Percentiles rank a stretch among this genome's conserved stretches.
These are phyloP conservation scores for Danio kyathit DNA, from an alignment of 2,797 vertebrate genomes.

Conservation along the genomic window DNA sequence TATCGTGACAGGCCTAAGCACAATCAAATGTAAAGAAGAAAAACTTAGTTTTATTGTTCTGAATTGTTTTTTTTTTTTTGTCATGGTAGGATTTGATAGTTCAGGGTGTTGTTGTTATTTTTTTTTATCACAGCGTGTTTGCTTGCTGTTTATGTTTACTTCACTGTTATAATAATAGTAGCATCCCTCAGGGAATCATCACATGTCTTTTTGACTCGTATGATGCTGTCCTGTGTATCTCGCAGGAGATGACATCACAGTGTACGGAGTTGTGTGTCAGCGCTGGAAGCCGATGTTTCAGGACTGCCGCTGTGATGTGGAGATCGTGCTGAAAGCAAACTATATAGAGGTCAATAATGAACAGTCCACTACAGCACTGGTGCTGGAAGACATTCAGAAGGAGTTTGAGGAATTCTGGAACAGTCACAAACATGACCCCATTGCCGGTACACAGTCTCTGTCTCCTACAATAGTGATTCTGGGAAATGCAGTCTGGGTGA, in stretches of 20 bases:
- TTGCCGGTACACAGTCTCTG: constrained; percentile 81
- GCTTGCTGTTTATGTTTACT: background rate
- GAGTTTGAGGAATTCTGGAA: constrained; percentile 94
- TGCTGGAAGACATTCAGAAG: constrained; percentile 87
- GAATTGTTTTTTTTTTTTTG: too few species aligned
- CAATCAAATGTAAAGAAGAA: too few species aligned
- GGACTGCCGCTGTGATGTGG: constrained; percentile 86
- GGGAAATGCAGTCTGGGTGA: background rate
- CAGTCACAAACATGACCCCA: constrained; percentile 79
- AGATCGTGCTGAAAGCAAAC: constrained; percentile 94
- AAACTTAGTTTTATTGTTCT: too few species aligned
- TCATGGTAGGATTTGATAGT: background rate
- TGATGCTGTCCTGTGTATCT: background rate
- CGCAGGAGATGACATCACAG: constrained; percentile 92
- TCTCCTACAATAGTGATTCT: background rate
- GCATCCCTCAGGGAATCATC: too few species aligned
- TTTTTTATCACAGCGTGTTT: background rate
- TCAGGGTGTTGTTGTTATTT: background rate
- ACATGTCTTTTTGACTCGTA: background rate
- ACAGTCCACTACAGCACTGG: constrained; percentile 79
- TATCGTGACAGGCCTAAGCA: too few species aligned
- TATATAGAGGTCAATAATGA: constrained; percentile 94
- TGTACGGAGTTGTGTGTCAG: constrained; percentile 92
- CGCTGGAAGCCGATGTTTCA: constrained; percentile 90
- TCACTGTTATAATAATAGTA: background rate